These are phyloP conservation scores for Caenorhabditis remanei DNA, from an alignment of 1,140 invertebrate genomes.

Conservation along the genomic window DNA sequence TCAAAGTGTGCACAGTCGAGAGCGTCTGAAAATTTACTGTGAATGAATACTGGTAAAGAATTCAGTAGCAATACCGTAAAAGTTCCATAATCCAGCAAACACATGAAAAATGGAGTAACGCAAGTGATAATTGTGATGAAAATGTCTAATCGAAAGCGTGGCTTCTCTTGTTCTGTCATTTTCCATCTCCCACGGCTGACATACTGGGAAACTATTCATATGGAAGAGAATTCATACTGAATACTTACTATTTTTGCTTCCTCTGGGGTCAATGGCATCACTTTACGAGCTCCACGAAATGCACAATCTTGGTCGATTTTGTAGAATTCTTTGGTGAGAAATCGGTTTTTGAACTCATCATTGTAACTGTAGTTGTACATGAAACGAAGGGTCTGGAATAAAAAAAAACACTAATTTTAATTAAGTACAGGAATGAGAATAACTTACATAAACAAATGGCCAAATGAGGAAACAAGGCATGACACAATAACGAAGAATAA, in stretches of 20 bases:
- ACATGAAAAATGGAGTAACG: slow-evolving; percentile 49
- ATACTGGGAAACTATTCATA: slow-evolving; percentile 46
- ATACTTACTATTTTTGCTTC: slow-evolving; percentile 4
- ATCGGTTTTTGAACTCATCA: slow-evolving; percentile 44
- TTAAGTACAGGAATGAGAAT: not conserved
- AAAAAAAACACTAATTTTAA: not conserved
- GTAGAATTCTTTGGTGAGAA: slow-evolving; percentile 38
- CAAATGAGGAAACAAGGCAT: slow-evolving; percentile 26
- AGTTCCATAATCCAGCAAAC: slow-evolving; percentile 38
- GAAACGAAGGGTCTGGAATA: slow-evolving; percentile 50
- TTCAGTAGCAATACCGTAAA: slow-evolving; percentile 25
- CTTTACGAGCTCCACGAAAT: slow-evolving; percentile 39
- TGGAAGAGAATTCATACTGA: not conserved
- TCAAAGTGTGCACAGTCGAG: slow-evolving; percentile 31
- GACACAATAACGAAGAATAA: slow-evolving; percentile 24
- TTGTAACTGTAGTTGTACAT: slow-evolving; percentile 53
- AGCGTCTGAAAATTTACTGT: slow-evolving; percentile 6
- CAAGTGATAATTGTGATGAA: slow-evolving; percentile 31
- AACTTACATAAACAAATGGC: slow-evolving; percentile 31
- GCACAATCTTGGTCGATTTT: slow-evolving; percentile 55
- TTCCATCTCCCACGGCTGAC: slow-evolving; percentile 48
- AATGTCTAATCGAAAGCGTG: slow-evolving; percentile 21
- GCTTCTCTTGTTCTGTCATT: slow-evolving; percentile 51
- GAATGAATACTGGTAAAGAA: not conserved
- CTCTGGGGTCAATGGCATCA: slow-evolving; percentile 48